Percentiles rank a stretch among this genome's conserved stretches.
These are phyloP conservation scores for Kryptolebias marmoratus DNA, from an alignment of 2,113 vertebrate genomes.

Conservation along the genomic window DNA sequence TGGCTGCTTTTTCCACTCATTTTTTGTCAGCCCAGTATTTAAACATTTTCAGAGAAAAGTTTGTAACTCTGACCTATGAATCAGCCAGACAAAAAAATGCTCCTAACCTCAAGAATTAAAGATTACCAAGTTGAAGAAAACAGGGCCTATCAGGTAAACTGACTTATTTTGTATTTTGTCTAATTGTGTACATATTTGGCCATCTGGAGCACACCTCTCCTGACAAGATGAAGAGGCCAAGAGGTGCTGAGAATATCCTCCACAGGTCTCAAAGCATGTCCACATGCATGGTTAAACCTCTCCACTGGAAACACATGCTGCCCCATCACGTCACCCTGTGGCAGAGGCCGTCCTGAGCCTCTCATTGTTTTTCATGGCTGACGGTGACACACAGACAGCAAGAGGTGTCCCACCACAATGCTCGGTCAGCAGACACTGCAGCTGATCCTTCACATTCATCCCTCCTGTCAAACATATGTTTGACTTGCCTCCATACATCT, in stretches of 20 bases:
- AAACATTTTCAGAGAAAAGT: no score
- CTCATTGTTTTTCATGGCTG: constrained; percentile 67
- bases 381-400: constrained; percentile 59
- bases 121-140: no score
- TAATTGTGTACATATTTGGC: constrained; percentile 30
- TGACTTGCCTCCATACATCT: constrained; percentile 23
- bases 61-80: no score
- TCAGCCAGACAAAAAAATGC: no score
- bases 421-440: neutral
- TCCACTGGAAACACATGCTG: constrained; percentile 79
- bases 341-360: constrained; percentile 57
- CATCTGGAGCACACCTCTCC: constrained; percentile 33
- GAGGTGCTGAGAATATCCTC: constrained; percentile 74
- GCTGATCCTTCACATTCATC: constrained; percentile 5
- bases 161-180: constrained; percentile 19
- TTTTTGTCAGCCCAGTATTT: no score
- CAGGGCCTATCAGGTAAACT: no score
- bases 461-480: constrained; percentile 26
- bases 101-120: no score
- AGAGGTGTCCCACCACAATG: constrained; percentile 52
- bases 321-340: constrained; percentile 70
- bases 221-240: constrained; percentile 57
- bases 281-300: constrained; percentile 66
- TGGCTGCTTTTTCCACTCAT: no score
- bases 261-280: constrained; percentile 69